A percentile compares a stretch with the other conserved stretches of the same genome.
phyloP scores from a whole-genome alignment of 2,888 invertebrate species.

The Megaustenia siamemsis region DNA sequence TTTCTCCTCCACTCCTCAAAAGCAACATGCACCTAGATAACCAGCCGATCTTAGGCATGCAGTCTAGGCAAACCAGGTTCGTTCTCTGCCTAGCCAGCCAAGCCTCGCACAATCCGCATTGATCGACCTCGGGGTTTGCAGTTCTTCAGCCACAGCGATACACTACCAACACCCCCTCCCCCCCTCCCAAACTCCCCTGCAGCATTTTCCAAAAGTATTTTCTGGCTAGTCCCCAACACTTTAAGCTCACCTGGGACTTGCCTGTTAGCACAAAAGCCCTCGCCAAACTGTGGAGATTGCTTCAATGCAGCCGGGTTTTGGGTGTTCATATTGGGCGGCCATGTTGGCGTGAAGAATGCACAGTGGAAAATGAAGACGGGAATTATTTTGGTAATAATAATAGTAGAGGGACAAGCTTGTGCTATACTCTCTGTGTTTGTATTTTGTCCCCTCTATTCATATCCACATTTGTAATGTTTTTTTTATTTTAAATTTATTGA shows the following conservation, averaged over 20 bases:
- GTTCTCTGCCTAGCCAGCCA: not conserved
- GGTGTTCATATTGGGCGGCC: no score
- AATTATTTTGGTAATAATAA: no score
- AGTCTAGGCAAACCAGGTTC: not conserved
- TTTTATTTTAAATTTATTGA: no score
- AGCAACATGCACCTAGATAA: no score
- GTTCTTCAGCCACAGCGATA: not conserved
- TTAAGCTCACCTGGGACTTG: not conserved
- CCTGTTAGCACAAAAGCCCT: not conserved
- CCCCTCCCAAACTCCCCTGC: no score
- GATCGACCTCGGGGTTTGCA: not conserved
- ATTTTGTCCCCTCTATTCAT: no score
- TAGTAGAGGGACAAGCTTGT: no score
- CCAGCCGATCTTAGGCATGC: no score
- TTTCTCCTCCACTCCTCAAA: not conserved
- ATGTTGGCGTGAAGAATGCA: no score
- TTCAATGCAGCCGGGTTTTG: not conserved
- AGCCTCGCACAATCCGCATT: conserved; percentile 16
- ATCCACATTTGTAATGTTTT: no score
- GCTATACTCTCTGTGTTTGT: no score
- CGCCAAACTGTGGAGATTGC: not conserved
- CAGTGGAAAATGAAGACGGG: no score
- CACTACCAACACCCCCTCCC: not conserved
- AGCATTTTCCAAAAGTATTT: not conserved
- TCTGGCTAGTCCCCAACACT: not conserved